Conservation (phyloP, 2,113 vertebrate genomes). For the Hippolais icterina region DNA sequence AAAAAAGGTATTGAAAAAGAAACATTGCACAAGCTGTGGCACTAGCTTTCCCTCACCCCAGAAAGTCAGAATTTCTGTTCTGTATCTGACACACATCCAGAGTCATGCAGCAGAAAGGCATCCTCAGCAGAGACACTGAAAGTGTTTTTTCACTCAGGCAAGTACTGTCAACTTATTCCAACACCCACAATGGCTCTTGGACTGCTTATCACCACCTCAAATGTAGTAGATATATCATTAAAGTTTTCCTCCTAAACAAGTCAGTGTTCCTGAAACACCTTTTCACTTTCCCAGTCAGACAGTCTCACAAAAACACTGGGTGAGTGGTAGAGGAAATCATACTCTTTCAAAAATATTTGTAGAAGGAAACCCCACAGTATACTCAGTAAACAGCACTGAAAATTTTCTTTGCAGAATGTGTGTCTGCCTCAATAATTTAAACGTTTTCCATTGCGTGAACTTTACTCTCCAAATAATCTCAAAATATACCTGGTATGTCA, state of each 20-base stretch:
- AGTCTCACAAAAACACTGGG: neutral
- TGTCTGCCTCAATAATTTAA: neutral
- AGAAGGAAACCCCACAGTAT: neutral
- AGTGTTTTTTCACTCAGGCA: neutral
- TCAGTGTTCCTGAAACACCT: neutral
- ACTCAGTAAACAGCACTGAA: neutral
- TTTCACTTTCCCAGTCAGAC: neutral
- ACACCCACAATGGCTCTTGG: neutral
- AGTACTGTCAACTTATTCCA: neutral
- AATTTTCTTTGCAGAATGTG: neutral
- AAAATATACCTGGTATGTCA: neutral
- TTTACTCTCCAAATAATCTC: neutral
- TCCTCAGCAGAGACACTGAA: neutral
- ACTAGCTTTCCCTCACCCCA: neutral
- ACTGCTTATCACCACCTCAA: neutral
- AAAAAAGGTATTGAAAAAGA: neutral
- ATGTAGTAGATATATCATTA: neutral
- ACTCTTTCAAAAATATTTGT: neutral
- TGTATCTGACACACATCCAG: neutral
- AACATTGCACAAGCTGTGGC: neutral
- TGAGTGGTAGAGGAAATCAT: neutral
- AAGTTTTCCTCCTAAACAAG: neutral
- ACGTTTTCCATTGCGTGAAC: neutral
- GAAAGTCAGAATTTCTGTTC: neutral
- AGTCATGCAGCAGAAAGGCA: neutral